Base-by-base conservation (phyloP, 2,113 vertebrate species). In the Xenopus tropicalis region DNA sequence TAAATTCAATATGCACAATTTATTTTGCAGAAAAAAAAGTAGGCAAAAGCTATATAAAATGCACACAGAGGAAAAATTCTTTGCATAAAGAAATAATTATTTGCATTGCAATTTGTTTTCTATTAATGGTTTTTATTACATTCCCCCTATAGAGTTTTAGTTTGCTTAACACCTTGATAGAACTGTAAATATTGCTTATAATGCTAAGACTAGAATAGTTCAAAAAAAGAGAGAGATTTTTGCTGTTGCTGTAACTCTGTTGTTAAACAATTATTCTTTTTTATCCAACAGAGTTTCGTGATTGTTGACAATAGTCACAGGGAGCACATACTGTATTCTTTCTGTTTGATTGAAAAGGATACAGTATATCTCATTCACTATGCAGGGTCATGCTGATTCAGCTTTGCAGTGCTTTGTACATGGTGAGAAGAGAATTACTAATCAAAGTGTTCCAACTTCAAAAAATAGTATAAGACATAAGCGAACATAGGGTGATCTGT, bases 361-460 rank as follows among this genome's bases (percentile, higher is more conserved):
- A 72, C 37, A 65, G 62, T 64, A 72, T 72, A 72, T 72, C 71
- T 72, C 61, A 58, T 72, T 72, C 71, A 57, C 62, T 61, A 66
- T 65, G 52, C 62, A 72, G 62, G 61, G 61, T 57, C 71, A 72
- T 72, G 71, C 71, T 72, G 71, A 72, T 72, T 72, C 62, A 72
- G 71, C 62, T 51, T 66, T 72, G 62, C 71, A 65, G 71, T 72
- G 71, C 71, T 72, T 72, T 72, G 71, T 72, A 65, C 62, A 65
- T 72, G 71, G 71, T 61, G 71, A 72, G 71, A 72, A 72, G 48
- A 65, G 62, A 61, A 72, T 72, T 72, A 72, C 62, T 65, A 66
- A 72, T 72, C 71, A 72, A 72, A 72, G 71, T 72, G 71, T 72
- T 65, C 62, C 71, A 72, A 61, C 71, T 72, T 61, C 71, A n/a